These are phyloP conservation scores for Labia minor DNA, from an alignment of 2,888 invertebrate genomes.

Conservation along the genomic window DNA sequence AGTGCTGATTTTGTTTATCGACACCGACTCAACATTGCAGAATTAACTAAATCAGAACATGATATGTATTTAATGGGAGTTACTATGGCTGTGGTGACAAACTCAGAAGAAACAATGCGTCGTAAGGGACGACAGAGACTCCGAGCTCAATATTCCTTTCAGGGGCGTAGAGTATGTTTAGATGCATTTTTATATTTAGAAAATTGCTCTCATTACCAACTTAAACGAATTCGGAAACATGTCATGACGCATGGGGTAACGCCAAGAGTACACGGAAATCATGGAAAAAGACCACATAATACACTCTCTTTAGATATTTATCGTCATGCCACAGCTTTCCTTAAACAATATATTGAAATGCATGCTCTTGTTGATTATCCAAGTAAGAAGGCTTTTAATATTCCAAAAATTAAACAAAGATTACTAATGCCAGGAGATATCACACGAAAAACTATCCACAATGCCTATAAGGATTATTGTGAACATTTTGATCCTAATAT, in stretches of 20 bases:
- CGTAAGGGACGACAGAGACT: conserved; percentile 62
- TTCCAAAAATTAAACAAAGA: neutral
- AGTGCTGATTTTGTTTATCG: conserved; percentile 64
- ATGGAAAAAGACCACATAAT: conserved; percentile 69
- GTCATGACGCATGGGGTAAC: conserved; percentile 69
- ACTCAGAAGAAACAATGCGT: conserved; percentile 55
- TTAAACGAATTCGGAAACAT: conserved; percentile 65
- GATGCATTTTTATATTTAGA: conserved; percentile 69
- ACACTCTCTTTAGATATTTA: conserved; percentile 69
- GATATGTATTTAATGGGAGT: conserved; percentile 81
- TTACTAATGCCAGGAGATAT: conserved; percentile 41
- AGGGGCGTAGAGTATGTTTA: conserved; percentile 63
- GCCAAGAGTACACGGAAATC: conserved; percentile 66
- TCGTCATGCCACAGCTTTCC: conserved; percentile 63
- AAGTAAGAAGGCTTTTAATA: conserved; percentile 14
- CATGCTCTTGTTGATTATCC: conserved; percentile 38
- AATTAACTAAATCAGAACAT: conserved; percentile 68
- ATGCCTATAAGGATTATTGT: conserved; percentile 62
- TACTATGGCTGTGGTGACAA: conserved; percentile 67
- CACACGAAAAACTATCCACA: conserved; percentile 59
- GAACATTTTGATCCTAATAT: conserved; percentile 56
- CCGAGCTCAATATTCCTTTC: conserved; percentile 64
- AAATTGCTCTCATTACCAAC: conserved; percentile 67
- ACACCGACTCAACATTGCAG: conserved; percentile 65
- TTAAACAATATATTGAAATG: conserved; percentile 59